Evolutionary conservation across 2,888 invertebrate genomes (phyloP).

Genomic region (Brachyptera risi): DNA sequence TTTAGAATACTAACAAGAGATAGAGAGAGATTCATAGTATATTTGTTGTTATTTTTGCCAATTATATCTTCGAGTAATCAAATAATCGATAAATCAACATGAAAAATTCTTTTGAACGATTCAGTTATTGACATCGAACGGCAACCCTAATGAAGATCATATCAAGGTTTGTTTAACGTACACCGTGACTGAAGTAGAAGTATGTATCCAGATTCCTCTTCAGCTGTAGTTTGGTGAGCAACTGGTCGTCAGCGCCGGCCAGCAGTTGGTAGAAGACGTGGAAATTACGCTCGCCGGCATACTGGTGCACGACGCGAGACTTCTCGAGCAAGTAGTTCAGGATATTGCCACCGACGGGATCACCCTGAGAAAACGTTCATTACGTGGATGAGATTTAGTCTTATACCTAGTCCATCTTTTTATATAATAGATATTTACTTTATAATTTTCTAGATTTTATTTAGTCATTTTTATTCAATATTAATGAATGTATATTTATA

Average conservation of each 20-base stretch:
- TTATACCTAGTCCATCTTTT: background rate
- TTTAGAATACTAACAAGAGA: too few species aligned
- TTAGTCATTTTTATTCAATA: background rate
- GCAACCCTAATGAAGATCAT: too few species aligned
- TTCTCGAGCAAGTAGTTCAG: conserved; percentile 87
- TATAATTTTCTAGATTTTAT: background rate
- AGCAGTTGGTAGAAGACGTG: conserved; percentile 89
- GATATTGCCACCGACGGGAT: conserved; percentile 82
- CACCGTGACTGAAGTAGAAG: conserved; percentile 72
- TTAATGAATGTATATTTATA: too few species aligned
- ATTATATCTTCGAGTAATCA: too few species aligned
- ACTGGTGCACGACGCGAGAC: conserved; percentile 82
- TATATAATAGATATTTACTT: background rate
- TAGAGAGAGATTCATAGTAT: too few species aligned
- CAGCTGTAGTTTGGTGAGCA: conserved; percentile 62
- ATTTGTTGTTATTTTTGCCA: too few species aligned
- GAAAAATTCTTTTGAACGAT: too few species aligned
- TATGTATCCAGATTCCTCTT: conserved; percentile 66
- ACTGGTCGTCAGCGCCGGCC: conserved; percentile 63
- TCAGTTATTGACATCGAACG: too few species aligned
- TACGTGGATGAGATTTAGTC: background rate
- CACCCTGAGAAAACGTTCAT: too few species aligned
- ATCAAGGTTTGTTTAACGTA: conserved; percentile 50
- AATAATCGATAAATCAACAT: too few species aligned
- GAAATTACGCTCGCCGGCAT: conserved; percentile 81